These are phyloP conservation scores for Podarcis lilfordi DNA, from an alignment of 2,797 vertebrate species.

Conservation along the genomic window DNA sequence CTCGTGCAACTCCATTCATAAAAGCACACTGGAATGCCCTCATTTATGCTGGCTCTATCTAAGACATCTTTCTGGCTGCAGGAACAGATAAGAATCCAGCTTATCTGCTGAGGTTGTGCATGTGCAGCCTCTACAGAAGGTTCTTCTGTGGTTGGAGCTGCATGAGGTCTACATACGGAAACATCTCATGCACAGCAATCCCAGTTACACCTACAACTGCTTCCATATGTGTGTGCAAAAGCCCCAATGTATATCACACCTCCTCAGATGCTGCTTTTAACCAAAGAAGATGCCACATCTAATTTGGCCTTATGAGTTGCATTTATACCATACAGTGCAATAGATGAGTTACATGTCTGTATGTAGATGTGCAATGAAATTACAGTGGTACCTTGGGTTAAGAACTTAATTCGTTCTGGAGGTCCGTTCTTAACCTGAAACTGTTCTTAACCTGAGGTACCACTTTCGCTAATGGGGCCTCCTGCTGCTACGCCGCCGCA, in stretches of 20 bases:
- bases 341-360: neutral
- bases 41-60: conserved; percentile 26
- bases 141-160: neutral
- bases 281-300: neutral
- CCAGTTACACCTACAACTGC: neutral
- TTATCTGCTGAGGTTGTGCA: neutral
- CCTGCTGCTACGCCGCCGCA: no score
- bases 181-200: neutral
- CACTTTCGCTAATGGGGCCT: no score
- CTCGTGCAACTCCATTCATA: neutral
- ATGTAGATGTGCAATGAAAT: neutral
- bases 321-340: neutral
- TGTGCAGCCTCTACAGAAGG: neutral
- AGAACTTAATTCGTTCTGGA: no score
- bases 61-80: conserved; percentile 23
- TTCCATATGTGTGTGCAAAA: neutral
- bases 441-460: no score
- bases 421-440: no score
- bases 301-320: neutral
- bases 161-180: neutral
- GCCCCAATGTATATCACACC: neutral
- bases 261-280: neutral
- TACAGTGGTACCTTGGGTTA: no score
- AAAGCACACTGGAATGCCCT: neutral
- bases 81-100: conserved; percentile 23